Evolutionary conservation across 2,888 invertebrate genomes (phyloP).

Genomic region (Allophyes oxyacanthae): DNA sequence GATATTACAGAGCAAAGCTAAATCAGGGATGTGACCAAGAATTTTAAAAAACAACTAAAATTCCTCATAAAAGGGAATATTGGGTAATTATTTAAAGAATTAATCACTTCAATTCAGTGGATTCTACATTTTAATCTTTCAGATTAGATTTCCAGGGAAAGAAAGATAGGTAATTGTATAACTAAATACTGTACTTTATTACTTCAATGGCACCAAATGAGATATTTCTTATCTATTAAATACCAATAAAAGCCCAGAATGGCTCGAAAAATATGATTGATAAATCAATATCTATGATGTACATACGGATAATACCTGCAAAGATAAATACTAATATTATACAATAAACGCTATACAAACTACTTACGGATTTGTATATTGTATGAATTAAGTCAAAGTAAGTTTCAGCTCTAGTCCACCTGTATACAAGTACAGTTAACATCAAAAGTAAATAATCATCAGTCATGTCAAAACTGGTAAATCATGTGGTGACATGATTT

Average conservation of each 20-base stretch:
- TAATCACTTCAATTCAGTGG: neutral
- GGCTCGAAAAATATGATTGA: constrained; percentile 4
- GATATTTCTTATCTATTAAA: constrained; percentile 5
- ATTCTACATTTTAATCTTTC: neutral
- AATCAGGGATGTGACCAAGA: neutral
- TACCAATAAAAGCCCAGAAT: constrained; percentile 9
- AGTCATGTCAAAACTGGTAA: too few relatives aligned
- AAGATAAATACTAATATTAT: constrained; percentile 31
- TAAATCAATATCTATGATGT: constrained; percentile 23
- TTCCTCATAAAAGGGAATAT: too few relatives aligned
- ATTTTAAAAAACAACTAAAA: too few relatives aligned
- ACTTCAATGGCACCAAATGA: too few relatives aligned
- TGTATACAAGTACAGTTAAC: constrained; percentile 5
- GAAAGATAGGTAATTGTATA: too few relatives aligned
- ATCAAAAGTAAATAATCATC: too few relatives aligned
- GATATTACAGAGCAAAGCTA: neutral
- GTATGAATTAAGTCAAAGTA: neutral
- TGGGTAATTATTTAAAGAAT: too few relatives aligned
- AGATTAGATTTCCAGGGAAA: neutral
- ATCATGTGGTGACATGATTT: too few relatives aligned
- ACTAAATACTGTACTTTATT: too few relatives aligned
- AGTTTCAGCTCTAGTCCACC: neutral
- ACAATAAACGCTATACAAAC: constrained; percentile 2
- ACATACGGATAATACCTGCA: constrained; percentile 56
- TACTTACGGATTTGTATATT: neutral